Evolutionary conservation across 2,888 invertebrate species (phyloP).

Genomic region (Cryptocephalus moraei): DNA sequence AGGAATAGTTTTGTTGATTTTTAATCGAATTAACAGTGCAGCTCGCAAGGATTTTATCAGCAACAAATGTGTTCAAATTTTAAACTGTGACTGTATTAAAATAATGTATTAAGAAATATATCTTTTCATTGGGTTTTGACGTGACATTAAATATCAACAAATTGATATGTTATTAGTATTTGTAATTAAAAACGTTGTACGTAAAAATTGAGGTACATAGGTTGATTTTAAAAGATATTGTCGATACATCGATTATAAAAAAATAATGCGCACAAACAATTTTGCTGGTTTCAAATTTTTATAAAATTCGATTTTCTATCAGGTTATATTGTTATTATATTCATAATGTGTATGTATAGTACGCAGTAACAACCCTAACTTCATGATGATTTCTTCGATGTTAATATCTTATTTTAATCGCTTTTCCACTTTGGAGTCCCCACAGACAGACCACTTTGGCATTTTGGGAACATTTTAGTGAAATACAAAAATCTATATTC

Average conservation of each 20-base stretch:
- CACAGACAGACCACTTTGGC: slow-evolving; percentile 20
- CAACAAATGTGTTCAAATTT: slow-evolving; percentile 23
- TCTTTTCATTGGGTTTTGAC: too few species aligned
- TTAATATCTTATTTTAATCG: neutral
- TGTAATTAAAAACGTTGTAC: too few species aligned
- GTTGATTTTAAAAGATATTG: too few species aligned
- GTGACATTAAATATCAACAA: too few species aligned
- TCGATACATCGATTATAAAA: slow-evolving; percentile 3
- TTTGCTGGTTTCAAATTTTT: slow-evolving; percentile 15
- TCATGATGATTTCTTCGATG: too few species aligned
- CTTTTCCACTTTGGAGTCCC: slow-evolving; percentile 8
- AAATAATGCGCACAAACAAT: slow-evolving; percentile 20
- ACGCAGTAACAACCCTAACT: too few species aligned
- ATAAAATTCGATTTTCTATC: slow-evolving; percentile 17
- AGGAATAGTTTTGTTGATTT: slow-evolving; percentile 1
- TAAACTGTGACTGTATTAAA: neutral
- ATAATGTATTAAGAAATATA: too few species aligned
- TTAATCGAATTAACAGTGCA: slow-evolving; percentile 8
- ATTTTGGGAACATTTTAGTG: slow-evolving; percentile 28
- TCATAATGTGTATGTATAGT: slow-evolving; percentile 2
- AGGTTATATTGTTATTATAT: slow-evolving; percentile 14
- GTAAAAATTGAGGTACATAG: too few species aligned
- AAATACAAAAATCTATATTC: slow-evolving; percentile 27
- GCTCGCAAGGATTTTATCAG: slow-evolving; percentile 18
- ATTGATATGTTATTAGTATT: too few species aligned